phyloP scores from a whole-genome alignment of 2,888 invertebrate species.

The Drosophila rubida region DNA sequence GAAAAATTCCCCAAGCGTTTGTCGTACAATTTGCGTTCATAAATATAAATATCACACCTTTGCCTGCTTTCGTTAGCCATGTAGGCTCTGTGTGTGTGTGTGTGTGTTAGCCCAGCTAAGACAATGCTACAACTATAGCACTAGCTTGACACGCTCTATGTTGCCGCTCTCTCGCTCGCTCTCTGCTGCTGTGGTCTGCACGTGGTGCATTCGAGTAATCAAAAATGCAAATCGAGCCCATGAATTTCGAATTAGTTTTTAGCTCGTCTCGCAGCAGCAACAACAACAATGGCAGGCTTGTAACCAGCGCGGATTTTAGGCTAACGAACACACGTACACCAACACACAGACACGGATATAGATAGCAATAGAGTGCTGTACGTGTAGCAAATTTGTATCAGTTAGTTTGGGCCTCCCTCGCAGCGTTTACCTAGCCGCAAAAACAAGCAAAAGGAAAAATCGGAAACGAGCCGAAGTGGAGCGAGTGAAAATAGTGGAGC shows the following conservation, averaged over 20 bases:
- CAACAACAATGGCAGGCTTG: slow-evolving; percentile 42
- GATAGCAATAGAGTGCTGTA: slow-evolving; percentile 45
- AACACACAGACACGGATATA: slow-evolving; percentile 10
- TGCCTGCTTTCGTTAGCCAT: slow-evolving; percentile 39
- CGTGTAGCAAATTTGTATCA: slow-evolving; percentile 80
- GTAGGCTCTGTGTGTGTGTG: slow-evolving; percentile 16
- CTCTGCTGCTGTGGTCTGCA: neutral
- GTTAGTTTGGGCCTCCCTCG: slow-evolving; percentile 57
- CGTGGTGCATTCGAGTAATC: slow-evolving; percentile 81
- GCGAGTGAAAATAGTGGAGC: slow-evolving; percentile 38
- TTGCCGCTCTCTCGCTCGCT: neutral
- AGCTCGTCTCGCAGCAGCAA: slow-evolving; percentile 49
- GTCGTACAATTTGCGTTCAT: slow-evolving; percentile 68
- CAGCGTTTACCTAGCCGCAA: slow-evolving; percentile 48
- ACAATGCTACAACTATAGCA: slow-evolving; percentile 51
- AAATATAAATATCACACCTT: slow-evolving; percentile 78
- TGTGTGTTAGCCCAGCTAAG: slow-evolving; percentile 40
- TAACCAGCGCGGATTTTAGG: slow-evolving; percentile 71
- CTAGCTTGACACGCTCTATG: slow-evolving; percentile 33
- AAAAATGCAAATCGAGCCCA: slow-evolving; percentile 84
- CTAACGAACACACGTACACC: slow-evolving; percentile 77
- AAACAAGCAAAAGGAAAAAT: neutral
- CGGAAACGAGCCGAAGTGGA: neutral
- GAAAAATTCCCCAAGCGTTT: slow-evolving; percentile 63
- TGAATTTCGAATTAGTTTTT: slow-evolving; percentile 83